Base-by-base conservation (phyloP, 2,113 vertebrate species). In the Lamprotornis superbus region DNA sequence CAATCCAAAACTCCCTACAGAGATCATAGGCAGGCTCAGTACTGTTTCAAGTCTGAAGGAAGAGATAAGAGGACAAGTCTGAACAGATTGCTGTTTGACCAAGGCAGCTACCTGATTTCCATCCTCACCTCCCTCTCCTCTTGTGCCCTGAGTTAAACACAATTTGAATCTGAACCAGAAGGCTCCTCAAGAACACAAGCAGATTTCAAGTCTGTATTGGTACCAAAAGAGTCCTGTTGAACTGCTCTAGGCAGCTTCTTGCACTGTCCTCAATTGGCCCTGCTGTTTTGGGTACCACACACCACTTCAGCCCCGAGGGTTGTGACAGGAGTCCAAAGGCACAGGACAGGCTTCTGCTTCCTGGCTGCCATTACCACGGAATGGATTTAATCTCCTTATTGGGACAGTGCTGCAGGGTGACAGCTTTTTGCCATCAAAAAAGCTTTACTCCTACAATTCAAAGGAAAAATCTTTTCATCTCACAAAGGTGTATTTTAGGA, bases 1-100 rank as follows among this genome's bases (percentile, higher is more conserved):
- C 77, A 99, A 91, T 49, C 99, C 99, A 68, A 99, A 99, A 96
- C 99, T 99, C 94, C 99, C 99, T 27, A 99, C 99, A 35, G 99
- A 99, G 97, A 99, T 99, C 95, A 99, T 95, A 59, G 99, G 99
- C 50, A 99, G 98, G 88, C 96, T 98, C 97, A 99, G 94, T 57
- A 97, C 77, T 27, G 98, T 98, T 56, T 98, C 98, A 86, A 92
- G 49, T 90, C 97, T 97, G 71, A 99, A 97, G 95, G 98, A 98
- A 92, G 91, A 97, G 57, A 70, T 92, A 93, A 96, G 75, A 93
- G 47, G 78, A 80, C 75, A 95, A 46, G 83, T 91, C 61, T 93
- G 57, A 93, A 68, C 8, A 7, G 80, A 57, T 33, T 82, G 87
- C n/a, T 79, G 39, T 91, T 7, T 1, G 37, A 83, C 18, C 39